Base-by-base conservation (phyloP, 2,888 invertebrate species). In the Rotaria sp. region DNA sequence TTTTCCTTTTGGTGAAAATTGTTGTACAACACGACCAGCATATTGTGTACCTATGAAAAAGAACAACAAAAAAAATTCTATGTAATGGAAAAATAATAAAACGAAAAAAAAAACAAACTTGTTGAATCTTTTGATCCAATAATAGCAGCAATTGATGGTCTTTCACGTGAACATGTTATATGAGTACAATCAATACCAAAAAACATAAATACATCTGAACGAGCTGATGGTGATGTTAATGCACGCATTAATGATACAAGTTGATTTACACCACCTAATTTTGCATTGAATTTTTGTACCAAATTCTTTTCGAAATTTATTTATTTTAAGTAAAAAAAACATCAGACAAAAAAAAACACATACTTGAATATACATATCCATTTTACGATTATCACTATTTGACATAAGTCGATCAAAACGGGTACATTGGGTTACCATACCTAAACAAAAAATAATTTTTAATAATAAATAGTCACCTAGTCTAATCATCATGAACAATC, bases 1-100 rank as follows among this genome's bases (percentile, higher is more conserved):
- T 80, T 80, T 80, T 80, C 80, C 80, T 80, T 80, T 80, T 45
- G 80, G n/a, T 45, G 80, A 45, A 80, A 80, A 80, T 45, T 80
- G 80, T 45, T 80, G 45, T 45, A 80, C 80, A 80, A 80, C 45
- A 45, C 80, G 80, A 80, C 45, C 26, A n/a, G 80, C 80, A 45
- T 80, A 80, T 80, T 45, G 80, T 80, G 80, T 45, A 24, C 52
- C 52, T 52, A 52, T 24, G 52, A 24, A 15, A 50, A 50, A 50
- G 15, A 50, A 50, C 10, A 50, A 0, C 48, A 50, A 15, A 15
- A 15, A 50, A 50, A 50, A 3, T 15, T 50, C 13, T 50, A 50
- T 15, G 10, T 50, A 13, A 48, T 48, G 48, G 1, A 11, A 48
- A 15, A 48, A 48, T 15, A 48, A 48, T 11, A 45, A 50, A 50